These are phyloP conservation scores for Gryllus longicercus DNA, from an alignment of 2,888 invertebrate genomes.

Conservation along the genomic window DNA sequence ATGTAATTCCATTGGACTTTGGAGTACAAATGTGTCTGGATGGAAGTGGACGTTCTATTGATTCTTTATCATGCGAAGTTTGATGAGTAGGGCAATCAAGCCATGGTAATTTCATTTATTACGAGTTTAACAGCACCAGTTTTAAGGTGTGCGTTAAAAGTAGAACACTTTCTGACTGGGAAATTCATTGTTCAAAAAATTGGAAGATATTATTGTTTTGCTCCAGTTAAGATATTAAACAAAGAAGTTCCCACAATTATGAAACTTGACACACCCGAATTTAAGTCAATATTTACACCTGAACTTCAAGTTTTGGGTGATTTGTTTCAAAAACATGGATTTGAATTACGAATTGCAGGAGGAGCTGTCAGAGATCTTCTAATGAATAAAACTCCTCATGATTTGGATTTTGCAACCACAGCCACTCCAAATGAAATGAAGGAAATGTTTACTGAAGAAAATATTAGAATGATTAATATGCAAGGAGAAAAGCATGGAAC, in stretches of 20 bases:
- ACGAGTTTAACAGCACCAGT: no score
- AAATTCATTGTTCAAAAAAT: no score
- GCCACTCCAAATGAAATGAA: slow-evolving; percentile 97
- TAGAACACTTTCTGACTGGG: no score
- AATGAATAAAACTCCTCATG: slow-evolving; percentile 75
- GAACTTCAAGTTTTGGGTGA: slow-evolving; percentile 68
- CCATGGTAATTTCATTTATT: no score
- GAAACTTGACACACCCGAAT: slow-evolving; percentile 70
- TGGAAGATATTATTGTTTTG: no score
- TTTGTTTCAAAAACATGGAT: slow-evolving; percentile 74
- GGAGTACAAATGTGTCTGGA: no score
- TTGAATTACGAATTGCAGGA: slow-evolving; percentile 91
- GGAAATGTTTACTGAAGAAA: slow-evolving; percentile 79
- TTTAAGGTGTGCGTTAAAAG: no score
- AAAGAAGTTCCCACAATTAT: slow-evolving; percentile 57
- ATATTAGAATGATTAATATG: slow-evolving; percentile 85
- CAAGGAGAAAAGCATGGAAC: slow-evolving; percentile 95
- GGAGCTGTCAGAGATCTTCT: slow-evolving; percentile 91
- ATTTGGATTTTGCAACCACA: slow-evolving; percentile 96
- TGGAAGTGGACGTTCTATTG: no score
- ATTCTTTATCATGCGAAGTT: no score
- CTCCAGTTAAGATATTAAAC: no score
- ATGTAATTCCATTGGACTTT: no score
- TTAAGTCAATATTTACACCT: slow-evolving; percentile 74
- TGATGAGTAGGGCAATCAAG: no score